Evolutionary conservation across 2,113 vertebrate genomes (phyloP), one percentile per base, ranked within the genome.

Genomic region (Siphamia tubifer): DNA sequence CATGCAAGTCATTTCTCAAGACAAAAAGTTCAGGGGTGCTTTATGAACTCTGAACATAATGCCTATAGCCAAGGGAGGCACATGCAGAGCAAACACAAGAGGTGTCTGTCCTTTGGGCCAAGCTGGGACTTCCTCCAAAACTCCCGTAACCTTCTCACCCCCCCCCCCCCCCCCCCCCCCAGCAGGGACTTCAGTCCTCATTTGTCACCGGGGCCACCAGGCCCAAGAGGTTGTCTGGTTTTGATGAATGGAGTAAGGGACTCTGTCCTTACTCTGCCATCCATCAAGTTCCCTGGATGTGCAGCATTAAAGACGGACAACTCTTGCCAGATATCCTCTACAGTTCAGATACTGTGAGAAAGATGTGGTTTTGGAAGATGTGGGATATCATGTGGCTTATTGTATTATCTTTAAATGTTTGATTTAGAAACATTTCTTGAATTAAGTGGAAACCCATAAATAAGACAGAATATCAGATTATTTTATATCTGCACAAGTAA

Each of bases 141-240:
- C 61, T 49, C 6, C 38, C 15, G 15, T 35, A 34, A 51, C 15
- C 64, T 44, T 45, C 28, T 58, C 47, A 66, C 40, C 62, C 40
- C 62, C 56, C 77, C 44, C 49, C 56, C 77, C 44, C 49, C 62
- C 40, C 62, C 40, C 62, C 40, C 62, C 56, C 77, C 44, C 49
- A 74, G 71, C 56, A 51, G 51, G 23, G 63, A 28, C 34, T 53
- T 42, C 38, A 40, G 32, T 40, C 27, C 68, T 80, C 74, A 81
- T 90, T 88, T 88, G 78, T 91, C 84, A 85, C 56, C 13, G 34
- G 15, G 54, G 54, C 74, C 77, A 78, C 73, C 31, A 17, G 55
- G 68, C 77, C 54, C n/a, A 74, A 71, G 66, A 76, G 63, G 69
- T 66, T 82, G 79, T 83, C 88, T 79, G 62, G 19, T 58, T 85